Percentiles rank a stretch among this genome's conserved stretches.
Conservation (phyloP, 2,888 invertebrate species). For the Epsilonema sp. region DNA sequence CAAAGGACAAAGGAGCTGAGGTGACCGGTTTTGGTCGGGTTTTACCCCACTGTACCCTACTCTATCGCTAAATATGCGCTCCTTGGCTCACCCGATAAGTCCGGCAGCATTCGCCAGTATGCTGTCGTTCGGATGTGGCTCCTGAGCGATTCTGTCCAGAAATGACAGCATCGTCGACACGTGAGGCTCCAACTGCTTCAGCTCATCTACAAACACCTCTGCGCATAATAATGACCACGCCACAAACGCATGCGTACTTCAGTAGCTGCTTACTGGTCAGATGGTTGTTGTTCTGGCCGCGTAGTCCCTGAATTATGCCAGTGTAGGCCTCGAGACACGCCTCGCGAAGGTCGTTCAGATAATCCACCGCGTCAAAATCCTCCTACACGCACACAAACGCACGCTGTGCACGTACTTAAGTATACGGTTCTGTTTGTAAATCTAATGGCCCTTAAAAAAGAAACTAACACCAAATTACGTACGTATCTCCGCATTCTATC, state of each 20-base stretch:
- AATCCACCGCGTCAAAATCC: constrained; percentile 89
- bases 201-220: constrained; percentile 43
- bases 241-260: too few species aligned
- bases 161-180: constrained; percentile 70
- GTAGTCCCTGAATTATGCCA: constrained; percentile 84
- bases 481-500: too few species aligned
- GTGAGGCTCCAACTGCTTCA: constrained; percentile 59
- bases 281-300: background rate
- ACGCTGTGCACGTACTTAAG: too few species aligned
- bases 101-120: constrained; percentile 70
- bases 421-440: too few species aligned
- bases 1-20: too few species aligned
- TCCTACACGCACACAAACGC: constrained; percentile 34
- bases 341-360: constrained; percentile 77
- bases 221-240: too few species aligned
- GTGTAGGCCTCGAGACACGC: constrained; percentile 92
- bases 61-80: too few species aligned
- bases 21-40: too few species aligned
- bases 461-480: too few species aligned
- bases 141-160: constrained; percentile 60
- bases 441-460: too few species aligned
- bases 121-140: constrained; percentile 62
- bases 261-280: too few species aligned
- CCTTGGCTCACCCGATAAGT: constrained; percentile 59
- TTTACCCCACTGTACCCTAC: too few species aligned